Evolutionary conservation across 2,797 vertebrate species (phyloP).

Genomic region (Cuculus canorus): DNA sequence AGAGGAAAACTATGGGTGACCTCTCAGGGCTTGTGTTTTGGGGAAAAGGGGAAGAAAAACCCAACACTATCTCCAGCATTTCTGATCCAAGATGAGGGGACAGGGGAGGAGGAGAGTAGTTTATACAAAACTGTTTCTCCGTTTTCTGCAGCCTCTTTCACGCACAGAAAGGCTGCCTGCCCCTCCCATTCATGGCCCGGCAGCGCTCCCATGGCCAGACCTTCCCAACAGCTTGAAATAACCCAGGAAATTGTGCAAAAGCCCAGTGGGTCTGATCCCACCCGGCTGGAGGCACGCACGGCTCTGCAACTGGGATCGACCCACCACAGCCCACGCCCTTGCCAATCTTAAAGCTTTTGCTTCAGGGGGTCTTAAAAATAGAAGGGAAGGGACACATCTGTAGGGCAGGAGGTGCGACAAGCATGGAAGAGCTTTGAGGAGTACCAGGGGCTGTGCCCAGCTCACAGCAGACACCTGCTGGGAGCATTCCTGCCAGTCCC

Average conservation of each 20-base stretch:
- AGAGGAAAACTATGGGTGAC: slow-evolving; percentile 18
- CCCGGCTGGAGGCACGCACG: background rate
- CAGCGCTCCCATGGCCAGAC: background rate
- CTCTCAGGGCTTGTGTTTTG: background rate
- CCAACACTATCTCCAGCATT: background rate
- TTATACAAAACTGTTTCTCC: background rate
- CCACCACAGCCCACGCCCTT: background rate
- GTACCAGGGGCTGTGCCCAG: too few relatives aligned
- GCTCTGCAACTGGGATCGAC: accelerated
- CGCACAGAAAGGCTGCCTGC: background rate
- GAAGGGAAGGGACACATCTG: background rate
- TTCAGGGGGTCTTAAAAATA: background rate
- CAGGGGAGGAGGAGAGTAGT: background rate
- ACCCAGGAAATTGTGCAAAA: slow-evolving; percentile 37
- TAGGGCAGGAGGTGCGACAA: background rate
- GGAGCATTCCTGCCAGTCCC: background rate
- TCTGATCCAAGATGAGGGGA: background rate
- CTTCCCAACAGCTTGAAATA: slow-evolving; percentile 9
- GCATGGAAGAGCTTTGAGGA: background rate
- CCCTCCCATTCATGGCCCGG: background rate
- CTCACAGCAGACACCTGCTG: accelerated
- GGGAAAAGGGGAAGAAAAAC: too few relatives aligned
- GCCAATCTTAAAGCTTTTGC: background rate
- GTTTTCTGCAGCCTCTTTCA: background rate
- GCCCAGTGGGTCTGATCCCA: accelerated